A percentile compares a stretch with the other conserved stretches of the same genome.
These are phyloP conservation scores for Pteronotus mesoamericanus DNA, from an alignment of 2,797 vertebrate species.

Conservation along the genomic window DNA sequence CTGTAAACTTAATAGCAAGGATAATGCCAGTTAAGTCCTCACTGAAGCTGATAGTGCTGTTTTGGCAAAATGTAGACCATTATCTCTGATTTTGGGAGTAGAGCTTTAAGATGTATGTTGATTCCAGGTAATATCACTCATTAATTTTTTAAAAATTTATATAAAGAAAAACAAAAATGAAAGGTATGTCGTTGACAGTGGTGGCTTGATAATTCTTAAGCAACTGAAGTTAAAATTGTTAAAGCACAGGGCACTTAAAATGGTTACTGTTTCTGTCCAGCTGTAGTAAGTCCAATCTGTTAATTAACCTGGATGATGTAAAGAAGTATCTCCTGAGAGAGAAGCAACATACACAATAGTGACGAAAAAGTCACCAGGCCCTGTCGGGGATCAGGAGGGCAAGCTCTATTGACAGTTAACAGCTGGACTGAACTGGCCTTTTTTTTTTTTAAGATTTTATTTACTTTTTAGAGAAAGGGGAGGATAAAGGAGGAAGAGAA, in stretches of 20 bases:
- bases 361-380: background rate
- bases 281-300: conserved; percentile 73
- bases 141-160: conserved; percentile 63
- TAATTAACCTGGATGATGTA: conserved; percentile 51
- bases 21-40: background rate
- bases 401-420: conserved; percentile 78
- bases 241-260: conserved; percentile 74
- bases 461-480: too few species aligned
- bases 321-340: conserved; percentile 66
- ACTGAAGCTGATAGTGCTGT: background rate
- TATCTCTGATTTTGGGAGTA: background rate
- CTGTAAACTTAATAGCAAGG: background rate
- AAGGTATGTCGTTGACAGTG: conserved; percentile 75
- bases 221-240: conserved; percentile 74
- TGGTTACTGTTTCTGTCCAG: conserved; percentile 74
- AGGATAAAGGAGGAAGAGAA: too few species aligned
- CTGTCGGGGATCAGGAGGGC: background rate
- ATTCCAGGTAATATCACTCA: conserved; percentile 75
- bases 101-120: background rate
- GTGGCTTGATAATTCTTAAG: conserved; percentile 83
- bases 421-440: conserved; percentile 79
- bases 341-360: conserved; percentile 63
- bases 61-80: background rate
- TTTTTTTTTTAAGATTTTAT: too few species aligned
- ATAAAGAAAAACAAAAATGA: conserved; percentile 75